Evolutionary conservation across 2,888 invertebrate species (phyloP).

Genomic region (Colostygia pectinataria): DNA sequence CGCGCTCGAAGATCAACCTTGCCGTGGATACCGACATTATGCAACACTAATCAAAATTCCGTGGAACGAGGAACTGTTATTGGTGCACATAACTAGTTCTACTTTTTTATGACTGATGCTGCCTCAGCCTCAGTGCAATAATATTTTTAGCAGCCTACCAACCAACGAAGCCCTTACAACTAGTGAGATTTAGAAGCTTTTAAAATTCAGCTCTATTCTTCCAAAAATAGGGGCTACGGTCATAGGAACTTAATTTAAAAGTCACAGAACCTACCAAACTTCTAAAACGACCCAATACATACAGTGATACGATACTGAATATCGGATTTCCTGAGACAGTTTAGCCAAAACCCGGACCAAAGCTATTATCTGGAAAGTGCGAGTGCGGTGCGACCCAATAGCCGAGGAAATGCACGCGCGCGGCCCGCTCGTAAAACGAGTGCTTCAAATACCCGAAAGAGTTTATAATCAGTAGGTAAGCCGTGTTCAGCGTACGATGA

Average conservation of each 20-base stretch:
- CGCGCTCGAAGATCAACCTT: slow-evolving; percentile 58
- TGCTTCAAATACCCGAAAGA: slow-evolving; percentile 28
- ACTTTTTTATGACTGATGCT: slow-evolving; percentile 2
- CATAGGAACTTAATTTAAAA: too few relatives aligned
- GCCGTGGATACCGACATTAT: slow-evolving; percentile 51
- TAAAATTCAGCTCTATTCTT: too few relatives aligned
- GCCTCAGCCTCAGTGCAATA: neutral
- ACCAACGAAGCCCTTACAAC: too few relatives aligned
- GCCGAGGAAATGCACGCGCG: slow-evolving; percentile 15
- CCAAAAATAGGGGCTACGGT: too few relatives aligned
- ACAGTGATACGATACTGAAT: neutral
- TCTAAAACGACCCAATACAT: too few relatives aligned
- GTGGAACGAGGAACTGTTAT: slow-evolving; percentile 42
- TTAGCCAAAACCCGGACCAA: slow-evolving; percentile 4
- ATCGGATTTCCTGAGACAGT: slow-evolving; percentile 11
- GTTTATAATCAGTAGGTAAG: slow-evolving; percentile 47
- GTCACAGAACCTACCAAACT: too few relatives aligned
- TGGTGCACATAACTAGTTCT: slow-evolving; percentile 20
- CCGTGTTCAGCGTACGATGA: slow-evolving; percentile 51
- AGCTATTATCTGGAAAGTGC: slow-evolving; percentile 11
- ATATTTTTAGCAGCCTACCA: too few relatives aligned
- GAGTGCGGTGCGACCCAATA: slow-evolving; percentile 8
- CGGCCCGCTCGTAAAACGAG: slow-evolving; percentile 19
- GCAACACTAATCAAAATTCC: slow-evolving; percentile 67
- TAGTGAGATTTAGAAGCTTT: too few relatives aligned